Evolutionary conservation across 2,888 invertebrate species (phyloP).

Genomic region (Nomada ferruginata): DNA sequence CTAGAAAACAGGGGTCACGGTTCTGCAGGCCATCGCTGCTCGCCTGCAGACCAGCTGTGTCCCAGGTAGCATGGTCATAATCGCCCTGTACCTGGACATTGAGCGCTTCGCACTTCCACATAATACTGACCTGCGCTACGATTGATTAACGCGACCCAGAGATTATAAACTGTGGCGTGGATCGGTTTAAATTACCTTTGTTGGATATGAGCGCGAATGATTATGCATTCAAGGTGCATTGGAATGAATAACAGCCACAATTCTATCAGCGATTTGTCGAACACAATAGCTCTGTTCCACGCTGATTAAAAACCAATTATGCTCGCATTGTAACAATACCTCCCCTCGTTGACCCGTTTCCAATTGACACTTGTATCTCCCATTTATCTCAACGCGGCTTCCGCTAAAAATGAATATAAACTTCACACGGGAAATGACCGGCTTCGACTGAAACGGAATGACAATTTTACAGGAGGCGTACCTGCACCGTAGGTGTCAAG

Average conservation of each 20-base stretch:
- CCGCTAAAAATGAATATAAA: neutral
- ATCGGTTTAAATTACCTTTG: neutral
- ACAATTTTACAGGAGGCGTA: constrained; percentile 91
- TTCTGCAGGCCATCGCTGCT: too few relatives aligned
- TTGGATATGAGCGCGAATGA: neutral
- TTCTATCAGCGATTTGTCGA: constrained; percentile 11
- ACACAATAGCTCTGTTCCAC: constrained; percentile 22
- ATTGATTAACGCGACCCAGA: too few relatives aligned
- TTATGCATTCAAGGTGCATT: neutral
- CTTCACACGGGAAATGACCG: too few relatives aligned
- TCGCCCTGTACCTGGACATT: too few relatives aligned
- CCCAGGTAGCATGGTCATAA: too few relatives aligned
- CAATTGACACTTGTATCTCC: neutral
- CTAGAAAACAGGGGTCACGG: too few relatives aligned
- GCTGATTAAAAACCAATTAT: constrained; percentile 25
- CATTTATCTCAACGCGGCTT: neutral
- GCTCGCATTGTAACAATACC: neutral
- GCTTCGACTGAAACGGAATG: neutral
- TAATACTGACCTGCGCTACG: too few relatives aligned
- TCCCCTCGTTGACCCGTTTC: constrained; percentile 21
- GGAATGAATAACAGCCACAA: constrained; percentile 17
- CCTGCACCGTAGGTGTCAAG: constrained; percentile 92
- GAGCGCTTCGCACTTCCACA: too few relatives aligned
- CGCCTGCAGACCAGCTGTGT: too few relatives aligned
- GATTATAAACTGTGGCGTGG: neutral